These are phyloP conservation scores for Anthophora plumipes DNA, from an alignment of 2,888 invertebrate species.

Conservation along the genomic window DNA sequence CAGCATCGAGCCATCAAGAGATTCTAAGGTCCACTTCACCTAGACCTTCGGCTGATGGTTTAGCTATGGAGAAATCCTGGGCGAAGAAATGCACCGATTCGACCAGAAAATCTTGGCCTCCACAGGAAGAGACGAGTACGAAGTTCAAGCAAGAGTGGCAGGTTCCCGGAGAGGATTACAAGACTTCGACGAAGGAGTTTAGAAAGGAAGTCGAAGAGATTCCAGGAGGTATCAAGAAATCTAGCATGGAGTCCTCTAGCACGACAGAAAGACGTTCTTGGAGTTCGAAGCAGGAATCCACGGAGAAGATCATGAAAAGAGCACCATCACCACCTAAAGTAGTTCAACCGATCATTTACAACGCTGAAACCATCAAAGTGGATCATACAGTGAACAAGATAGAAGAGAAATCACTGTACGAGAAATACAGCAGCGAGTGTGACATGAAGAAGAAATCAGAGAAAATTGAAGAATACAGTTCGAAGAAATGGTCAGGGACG, in stretches of 20 bases:
- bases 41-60: conserved; percentile 88
- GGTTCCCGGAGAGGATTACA: conserved; percentile 78
- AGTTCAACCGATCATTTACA: conserved; percentile 82
- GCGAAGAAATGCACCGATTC: conserved; percentile 85
- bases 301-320: conserved; percentile 64
- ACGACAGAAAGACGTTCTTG: conserved; percentile 80
- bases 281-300: conserved; percentile 78
- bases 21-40: conserved; percentile 79
- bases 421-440: conserved; percentile 79
- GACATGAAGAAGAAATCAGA: conserved; percentile 78
- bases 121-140: conserved; percentile 78
- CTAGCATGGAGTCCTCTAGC: conserved; percentile 80
- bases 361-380: conserved; percentile 84
- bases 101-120: conserved; percentile 86
- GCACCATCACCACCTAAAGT: conserved; percentile 72
- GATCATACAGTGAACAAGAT: conserved; percentile 81
- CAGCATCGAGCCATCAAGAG: conserved; percentile 76
- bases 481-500: conserved; percentile 85
- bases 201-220: conserved; percentile 77
- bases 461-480: conserved; percentile 84
- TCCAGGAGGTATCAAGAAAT: conserved; percentile 79
- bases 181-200: conserved; percentile 77
- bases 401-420: conserved; percentile 82
- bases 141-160: conserved; percentile 79
- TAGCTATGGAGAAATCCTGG: conserved; percentile 90